These are phyloP conservation scores for Spisula solida DNA, from an alignment of 2,888 invertebrate species.

Conservation along the genomic window DNA sequence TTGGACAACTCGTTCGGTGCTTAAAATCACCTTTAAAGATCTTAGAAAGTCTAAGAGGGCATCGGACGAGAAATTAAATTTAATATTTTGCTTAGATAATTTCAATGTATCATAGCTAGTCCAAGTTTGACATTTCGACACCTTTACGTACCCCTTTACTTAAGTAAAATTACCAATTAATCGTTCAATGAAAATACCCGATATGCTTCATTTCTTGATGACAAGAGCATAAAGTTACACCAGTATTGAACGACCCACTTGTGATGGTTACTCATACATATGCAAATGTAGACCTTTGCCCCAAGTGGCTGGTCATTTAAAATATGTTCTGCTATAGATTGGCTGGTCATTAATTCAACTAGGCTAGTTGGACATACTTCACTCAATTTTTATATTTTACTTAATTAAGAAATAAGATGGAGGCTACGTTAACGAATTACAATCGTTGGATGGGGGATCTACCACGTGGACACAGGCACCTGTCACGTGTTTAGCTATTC, in stretches of 20 bases:
- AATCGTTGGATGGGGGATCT: slow-evolving; percentile 65
- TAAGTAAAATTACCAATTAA: neutral
- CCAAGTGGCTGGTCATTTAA: neutral
- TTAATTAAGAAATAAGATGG: neutral
- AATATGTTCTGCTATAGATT: neutral
- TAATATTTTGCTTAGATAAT: no score
- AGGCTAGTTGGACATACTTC: neutral
- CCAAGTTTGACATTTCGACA: neutral
- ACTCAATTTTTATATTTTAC: neutral
- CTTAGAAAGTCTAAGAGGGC: no score
- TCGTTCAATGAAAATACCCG: neutral
- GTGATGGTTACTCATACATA: neutral
- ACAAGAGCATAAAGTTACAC: neutral
- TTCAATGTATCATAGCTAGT: no score
- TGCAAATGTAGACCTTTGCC: neutral
- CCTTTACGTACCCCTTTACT: neutral
- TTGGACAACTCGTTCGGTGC: no score
- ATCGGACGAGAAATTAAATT: no score
- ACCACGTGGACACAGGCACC: slow-evolving; percentile 58
- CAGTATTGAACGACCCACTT: neutral
- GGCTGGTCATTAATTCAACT: neutral
- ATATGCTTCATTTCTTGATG: neutral
- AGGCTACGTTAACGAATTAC: neutral
- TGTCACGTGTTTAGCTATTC: slow-evolving; percentile 67
- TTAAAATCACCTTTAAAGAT: no score